Evolutionary conservation across 1,140 invertebrate genomes (phyloP).

Genomic region (Neodiprion pinetum): DNA sequence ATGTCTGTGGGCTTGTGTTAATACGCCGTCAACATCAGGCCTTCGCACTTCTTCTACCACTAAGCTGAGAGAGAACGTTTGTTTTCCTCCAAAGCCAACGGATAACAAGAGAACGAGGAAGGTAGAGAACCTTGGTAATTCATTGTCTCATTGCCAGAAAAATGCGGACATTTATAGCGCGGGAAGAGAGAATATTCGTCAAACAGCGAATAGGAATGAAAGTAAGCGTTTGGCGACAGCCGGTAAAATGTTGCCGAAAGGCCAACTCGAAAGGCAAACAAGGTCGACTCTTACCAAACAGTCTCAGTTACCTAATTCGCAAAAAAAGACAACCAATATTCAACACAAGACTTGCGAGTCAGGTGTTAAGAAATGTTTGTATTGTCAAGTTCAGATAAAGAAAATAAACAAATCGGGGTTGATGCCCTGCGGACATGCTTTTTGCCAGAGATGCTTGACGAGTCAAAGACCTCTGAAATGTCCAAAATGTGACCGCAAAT

Average conservation of each 20-base stretch:
- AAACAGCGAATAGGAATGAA: not conserved
- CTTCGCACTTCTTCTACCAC: too few species aligned
- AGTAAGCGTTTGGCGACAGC: too few species aligned
- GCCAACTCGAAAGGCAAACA: too few species aligned
- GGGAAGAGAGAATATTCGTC: not conserved
- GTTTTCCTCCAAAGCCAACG: not conserved
- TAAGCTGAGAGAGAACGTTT: too few species aligned
- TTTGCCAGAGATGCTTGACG: not conserved
- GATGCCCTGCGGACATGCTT: not conserved
- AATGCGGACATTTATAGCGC: not conserved
- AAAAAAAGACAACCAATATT: not conserved
- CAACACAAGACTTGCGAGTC: not conserved
- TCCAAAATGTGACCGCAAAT: not conserved
- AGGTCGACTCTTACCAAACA: not conserved
- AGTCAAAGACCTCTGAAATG: not conserved
- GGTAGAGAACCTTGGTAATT: not conserved
- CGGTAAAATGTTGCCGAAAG: too few species aligned
- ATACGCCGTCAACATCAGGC: too few species aligned
- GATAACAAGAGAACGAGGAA: not conserved
- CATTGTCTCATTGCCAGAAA: not conserved
- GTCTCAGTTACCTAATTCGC: not conserved
- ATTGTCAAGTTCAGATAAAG: not conserved
- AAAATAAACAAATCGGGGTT: not conserved
- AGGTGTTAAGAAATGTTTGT: not conserved
- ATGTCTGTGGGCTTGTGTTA: too few species aligned